These are phyloP conservation scores for Lepisosteus oculatus DNA, from an alignment of 2,113 vertebrate genomes.

Conservation along the genomic window DNA sequence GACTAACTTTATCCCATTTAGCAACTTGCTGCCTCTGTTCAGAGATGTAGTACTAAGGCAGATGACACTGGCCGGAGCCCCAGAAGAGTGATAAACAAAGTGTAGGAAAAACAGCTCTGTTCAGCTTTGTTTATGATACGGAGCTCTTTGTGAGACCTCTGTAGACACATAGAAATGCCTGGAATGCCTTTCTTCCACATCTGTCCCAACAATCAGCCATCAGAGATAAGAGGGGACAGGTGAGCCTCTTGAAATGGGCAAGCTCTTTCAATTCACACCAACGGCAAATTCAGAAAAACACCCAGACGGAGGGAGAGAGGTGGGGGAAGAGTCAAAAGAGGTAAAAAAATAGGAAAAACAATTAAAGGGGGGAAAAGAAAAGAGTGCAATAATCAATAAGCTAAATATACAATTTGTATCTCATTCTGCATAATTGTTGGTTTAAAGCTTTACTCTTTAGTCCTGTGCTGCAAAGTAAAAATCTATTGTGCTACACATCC, in stretches of 20 bases:
- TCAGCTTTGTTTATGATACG: not conserved
- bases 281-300: not conserved
- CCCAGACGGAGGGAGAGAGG: slow-evolving; percentile 4
- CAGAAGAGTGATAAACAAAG: not conserved
- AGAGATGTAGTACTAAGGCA: not conserved
- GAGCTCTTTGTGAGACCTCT: not conserved
- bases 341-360: not conserved
- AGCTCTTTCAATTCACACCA: not conserved
- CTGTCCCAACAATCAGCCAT: not conserved
- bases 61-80: not conserved
- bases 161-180: not conserved
- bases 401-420: not conserved
- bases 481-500: not conserved
- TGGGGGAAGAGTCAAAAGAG: not conserved
- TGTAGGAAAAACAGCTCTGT: not conserved
- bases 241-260: not conserved
- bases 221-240: slow-evolving; percentile 3
- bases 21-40: not conserved
- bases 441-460: no score
- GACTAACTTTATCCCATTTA: no score
- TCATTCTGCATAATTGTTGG: no score
- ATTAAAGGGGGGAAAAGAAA: not conserved
- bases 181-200: slow-evolving; percentile 6
- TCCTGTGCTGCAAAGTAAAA: slow-evolving; percentile 1
- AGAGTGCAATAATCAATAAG: not conserved